Conservation (phyloP, 2,113 vertebrate genomes). For the Prochilodus magdalenae region DNA sequence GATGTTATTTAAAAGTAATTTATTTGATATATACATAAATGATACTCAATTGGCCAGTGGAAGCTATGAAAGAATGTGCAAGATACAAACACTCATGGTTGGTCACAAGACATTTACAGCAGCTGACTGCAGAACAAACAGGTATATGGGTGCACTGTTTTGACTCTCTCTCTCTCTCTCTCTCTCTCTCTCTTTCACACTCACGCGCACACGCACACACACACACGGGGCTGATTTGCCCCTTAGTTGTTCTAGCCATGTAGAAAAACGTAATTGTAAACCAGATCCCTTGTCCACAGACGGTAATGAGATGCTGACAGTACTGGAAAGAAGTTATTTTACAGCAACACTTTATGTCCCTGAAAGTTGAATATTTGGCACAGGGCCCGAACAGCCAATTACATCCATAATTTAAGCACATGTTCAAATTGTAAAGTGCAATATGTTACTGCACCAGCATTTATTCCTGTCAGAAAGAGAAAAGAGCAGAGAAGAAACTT, state of each 20-base stretch:
- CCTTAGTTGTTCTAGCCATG: slow-evolving; percentile 28
- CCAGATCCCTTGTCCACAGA: background rate
- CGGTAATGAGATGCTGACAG: slow-evolving; percentile 19
- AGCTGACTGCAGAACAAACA: slow-evolving; percentile 48
- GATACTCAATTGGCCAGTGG: slow-evolving; percentile 52
- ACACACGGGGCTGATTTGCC: slow-evolving; percentile 2
- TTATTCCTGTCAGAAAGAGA: slow-evolving; percentile 14
- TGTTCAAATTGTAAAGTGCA: slow-evolving; percentile 26
- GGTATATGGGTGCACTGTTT: background rate
- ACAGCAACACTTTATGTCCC: slow-evolving; percentile 57
- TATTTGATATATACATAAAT: slow-evolving; percentile 50
- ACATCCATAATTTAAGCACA: slow-evolving; percentile 21
- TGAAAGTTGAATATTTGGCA: slow-evolving; percentile 68
- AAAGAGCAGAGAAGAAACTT: background rate
- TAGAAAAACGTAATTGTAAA: slow-evolving; percentile 27
- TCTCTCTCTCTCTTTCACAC: background rate
- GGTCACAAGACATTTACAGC: slow-evolving; percentile 43
- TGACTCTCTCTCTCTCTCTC: background rate
- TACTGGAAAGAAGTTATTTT: slow-evolving; percentile 20
- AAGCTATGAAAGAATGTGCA: slow-evolving; percentile 53
- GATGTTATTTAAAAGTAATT: slow-evolving; percentile 43
- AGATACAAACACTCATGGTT: slow-evolving; percentile 45
- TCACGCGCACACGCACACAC: background rate
- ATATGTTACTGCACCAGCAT: background rate
- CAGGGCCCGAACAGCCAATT: slow-evolving; percentile 56